Evolutionary conservation across 2,888 invertebrate genomes (phyloP), one percentile per base, ranked within the genome.

Genomic region (Yponomeuta cagnagella): DNA sequence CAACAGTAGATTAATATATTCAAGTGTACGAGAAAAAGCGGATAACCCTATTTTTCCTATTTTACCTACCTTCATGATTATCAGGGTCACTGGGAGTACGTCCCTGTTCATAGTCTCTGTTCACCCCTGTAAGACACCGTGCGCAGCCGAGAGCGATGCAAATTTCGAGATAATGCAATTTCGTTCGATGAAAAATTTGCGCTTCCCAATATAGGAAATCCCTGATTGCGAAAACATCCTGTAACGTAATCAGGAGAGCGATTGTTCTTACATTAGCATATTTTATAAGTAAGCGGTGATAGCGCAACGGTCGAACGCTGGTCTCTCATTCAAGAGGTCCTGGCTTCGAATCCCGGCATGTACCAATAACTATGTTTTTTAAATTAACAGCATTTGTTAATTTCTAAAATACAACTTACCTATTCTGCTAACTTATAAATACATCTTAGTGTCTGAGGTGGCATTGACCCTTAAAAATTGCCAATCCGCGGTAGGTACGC

Each of bases 101-200:
- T 12, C 52, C 52, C 52, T 58, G 52, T 15, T 15, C 15, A 12
- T 58, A 58, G 12, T 58, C 52, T 58, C 52, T 58, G 52, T 15
- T 58, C 52, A 58, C 52, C 52, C 52, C 52, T 15, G 52, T 58
- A 58, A 58, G 52, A 58, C 52, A 15, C 52, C 52, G 52, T 15
- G 52, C 52, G 90, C 88, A 89, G 90, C 89, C 83, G 78, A 72
- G 77, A 88, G 90, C 89, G 75, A 90, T 91, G 90, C 87, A 90
- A 91, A 91, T 90, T 87, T 82, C 80, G 82, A 58, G 52, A 85
- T 88, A 88, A 88, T 87, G 85, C 88, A 88, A 89, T 90, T 87
- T 89, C 80, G 80, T 80, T 79, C 84, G 83, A 87, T 87, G 90
- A 90, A 90, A 91, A 90, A 90, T 87, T 87, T 86, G 86, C 87